phyloP scores from a whole-genome alignment of 2,888 invertebrate species.

The Gymnocheta viridis region DNA sequence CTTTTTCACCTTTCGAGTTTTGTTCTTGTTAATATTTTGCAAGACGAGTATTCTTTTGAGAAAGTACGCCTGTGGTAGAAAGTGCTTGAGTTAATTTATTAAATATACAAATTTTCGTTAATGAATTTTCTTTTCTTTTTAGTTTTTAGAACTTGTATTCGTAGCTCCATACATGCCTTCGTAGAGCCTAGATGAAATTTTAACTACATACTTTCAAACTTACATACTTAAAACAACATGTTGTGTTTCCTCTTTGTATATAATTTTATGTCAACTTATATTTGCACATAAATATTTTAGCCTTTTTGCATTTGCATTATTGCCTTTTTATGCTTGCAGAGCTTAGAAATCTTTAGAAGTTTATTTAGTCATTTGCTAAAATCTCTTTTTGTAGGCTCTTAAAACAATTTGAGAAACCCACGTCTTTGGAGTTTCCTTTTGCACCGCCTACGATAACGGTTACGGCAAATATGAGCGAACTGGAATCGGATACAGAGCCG shows the following conservation, averaged over 20 bases:
- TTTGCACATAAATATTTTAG: constrained; percentile 22
- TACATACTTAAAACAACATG: constrained; percentile 44
- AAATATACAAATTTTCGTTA: constrained; percentile 3
- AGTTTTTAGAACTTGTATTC: constrained; percentile 11
- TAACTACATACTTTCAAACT: constrained; percentile 27
- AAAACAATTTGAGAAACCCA: constrained; percentile 86
- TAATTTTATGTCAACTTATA: constrained; percentile 50
- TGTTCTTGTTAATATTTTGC: constrained; percentile 1
- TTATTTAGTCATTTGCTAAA: not conserved
- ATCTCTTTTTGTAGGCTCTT: constrained; percentile 82
- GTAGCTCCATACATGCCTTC: constrained; percentile 53
- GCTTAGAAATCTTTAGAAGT: not conserved
- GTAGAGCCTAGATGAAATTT: constrained; percentile 56
- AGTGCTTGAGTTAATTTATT: constrained; percentile 15
- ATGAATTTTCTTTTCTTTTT: constrained; percentile 11
- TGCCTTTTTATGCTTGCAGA: constrained; percentile 60
- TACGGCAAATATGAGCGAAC: constrained; percentile 89
- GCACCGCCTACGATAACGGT: constrained; percentile 88
- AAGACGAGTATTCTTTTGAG: not conserved
- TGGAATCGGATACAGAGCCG: constrained; percentile 88
- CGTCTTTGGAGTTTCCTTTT: constrained; percentile 85
- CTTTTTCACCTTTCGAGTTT: not conserved
- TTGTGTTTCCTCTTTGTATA: constrained; percentile 70
- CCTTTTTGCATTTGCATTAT: constrained; percentile 7
- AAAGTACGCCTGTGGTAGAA: constrained; percentile 9